Percentiles rank a stretch among this genome's conserved stretches.
phyloP scores from a whole-genome alignment of 2,797 vertebrate species.

The Vespertilio murinus region DNA sequence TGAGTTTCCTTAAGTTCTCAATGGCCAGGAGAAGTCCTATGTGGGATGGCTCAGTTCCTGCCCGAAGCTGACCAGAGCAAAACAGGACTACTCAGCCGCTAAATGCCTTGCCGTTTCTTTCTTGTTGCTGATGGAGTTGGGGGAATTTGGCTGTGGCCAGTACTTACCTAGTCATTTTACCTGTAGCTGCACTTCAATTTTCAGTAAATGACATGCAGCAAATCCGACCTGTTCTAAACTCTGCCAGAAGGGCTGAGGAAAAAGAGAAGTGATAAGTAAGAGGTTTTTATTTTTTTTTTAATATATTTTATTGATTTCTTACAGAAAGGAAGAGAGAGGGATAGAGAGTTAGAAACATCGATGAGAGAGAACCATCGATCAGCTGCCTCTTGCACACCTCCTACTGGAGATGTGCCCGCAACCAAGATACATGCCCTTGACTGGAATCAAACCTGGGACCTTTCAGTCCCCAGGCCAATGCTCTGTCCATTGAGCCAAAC shows the following conservation, averaged over 20 bases:
- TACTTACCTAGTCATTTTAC: background rate
- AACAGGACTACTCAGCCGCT: background rate
- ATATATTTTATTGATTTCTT: too few relatives aligned
- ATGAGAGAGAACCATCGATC: too few relatives aligned
- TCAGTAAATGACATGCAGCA: background rate
- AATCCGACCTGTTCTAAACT: background rate
- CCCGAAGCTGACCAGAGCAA: background rate
- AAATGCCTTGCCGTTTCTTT: background rate
- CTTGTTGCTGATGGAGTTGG: background rate
- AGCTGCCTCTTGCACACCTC: too few relatives aligned
- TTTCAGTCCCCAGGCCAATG: too few relatives aligned
- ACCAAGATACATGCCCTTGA: too few relatives aligned
- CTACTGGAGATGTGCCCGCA: too few relatives aligned
- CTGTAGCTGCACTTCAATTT: background rate
- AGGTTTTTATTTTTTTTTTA: background rate
- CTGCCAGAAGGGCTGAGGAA: background rate
- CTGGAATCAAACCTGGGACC: too few relatives aligned
- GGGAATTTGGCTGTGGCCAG: background rate
- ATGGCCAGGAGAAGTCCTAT: background rate
- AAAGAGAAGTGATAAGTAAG: background rate
- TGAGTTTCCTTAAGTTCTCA: conserved; percentile 13
- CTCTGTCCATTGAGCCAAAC: too few relatives aligned
- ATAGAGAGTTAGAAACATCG: too few relatives aligned
- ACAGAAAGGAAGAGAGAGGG: too few relatives aligned
- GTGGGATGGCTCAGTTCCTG: background rate